Evolutionary conservation across 2,888 invertebrate genomes (phyloP).

Genomic region (Sesia apiformis): DNA sequence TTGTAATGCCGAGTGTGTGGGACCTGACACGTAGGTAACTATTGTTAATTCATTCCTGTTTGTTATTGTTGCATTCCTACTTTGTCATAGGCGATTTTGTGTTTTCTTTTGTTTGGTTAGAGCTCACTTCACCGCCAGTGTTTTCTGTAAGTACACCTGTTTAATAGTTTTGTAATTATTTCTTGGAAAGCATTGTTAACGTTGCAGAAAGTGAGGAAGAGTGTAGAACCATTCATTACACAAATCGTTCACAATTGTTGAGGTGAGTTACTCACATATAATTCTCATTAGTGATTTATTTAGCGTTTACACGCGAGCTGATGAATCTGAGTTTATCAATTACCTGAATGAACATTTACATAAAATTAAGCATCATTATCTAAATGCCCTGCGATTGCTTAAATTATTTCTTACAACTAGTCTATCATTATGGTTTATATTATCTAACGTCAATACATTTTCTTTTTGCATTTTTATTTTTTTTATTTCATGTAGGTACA

Average conservation of each 20-base stretch:
- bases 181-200: slow-evolving; percentile 20
- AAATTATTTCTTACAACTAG: slow-evolving; percentile 28
- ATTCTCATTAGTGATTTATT: slow-evolving; percentile 38
- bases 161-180: neutral
- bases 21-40: slow-evolving; percentile 70
- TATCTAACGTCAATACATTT: too few species aligned
- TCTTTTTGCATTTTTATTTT: too few species aligned
- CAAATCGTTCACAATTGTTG: slow-evolving; percentile 52
- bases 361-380: slow-evolving; percentile 40
- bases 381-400: slow-evolving; percentile 37
- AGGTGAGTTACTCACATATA: slow-evolving; percentile 36
- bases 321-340: slow-evolving; percentile 39
- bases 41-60: slow-evolving; percentile 64
- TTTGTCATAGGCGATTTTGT: slow-evolving; percentile 24
- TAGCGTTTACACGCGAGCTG: slow-evolving; percentile 56
- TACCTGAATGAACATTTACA: slow-evolving; percentile 44
- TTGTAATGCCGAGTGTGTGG: slow-evolving; percentile 72
- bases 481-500: too few species aligned
- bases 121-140: neutral
- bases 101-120: slow-evolving; percentile 23
- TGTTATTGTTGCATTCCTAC: slow-evolving; percentile 54
- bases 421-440: neutral
- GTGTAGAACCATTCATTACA: slow-evolving; percentile 40
- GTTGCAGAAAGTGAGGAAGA: slow-evolving; percentile 37
- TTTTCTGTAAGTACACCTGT: neutral